These are phyloP conservation scores for Chrysemys picta DNA, from an alignment of 2,113 vertebrate genomes.

Conservation along the genomic window DNA sequence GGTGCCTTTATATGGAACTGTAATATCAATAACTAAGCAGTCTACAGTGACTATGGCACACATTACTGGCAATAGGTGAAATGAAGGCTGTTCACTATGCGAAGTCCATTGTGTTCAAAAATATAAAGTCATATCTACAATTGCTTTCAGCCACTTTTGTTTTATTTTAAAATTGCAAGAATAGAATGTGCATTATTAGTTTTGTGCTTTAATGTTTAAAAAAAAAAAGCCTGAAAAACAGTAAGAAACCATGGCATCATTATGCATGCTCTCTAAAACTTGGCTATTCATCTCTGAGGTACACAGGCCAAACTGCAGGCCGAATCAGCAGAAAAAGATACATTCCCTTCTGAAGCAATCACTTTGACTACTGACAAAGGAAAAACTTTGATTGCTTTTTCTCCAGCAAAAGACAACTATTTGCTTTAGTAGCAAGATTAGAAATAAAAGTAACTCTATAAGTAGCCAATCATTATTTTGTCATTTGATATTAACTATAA, in stretches of 20 bases:
- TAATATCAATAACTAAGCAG: background rate
- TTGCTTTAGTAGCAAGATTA: conserved; percentile 49
- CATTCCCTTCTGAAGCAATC: conserved; percentile 19
- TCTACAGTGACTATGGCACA: background rate
- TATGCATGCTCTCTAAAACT: background rate
- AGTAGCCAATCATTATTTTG: conserved; percentile 77
- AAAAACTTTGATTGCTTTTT: conserved; percentile 40
- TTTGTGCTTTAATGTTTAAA: background rate
- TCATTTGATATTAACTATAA: conserved; percentile 78
- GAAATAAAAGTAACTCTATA: conserved; percentile 62
- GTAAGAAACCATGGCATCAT: background rate
- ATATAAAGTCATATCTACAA: background rate
- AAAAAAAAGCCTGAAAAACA: background rate
- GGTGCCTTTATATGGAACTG: background rate
- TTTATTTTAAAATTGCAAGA: background rate
- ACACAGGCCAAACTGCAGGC: background rate
- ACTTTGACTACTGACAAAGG: background rate
- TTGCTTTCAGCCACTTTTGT: background rate
- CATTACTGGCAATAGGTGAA: fast-evolving
- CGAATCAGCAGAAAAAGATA: background rate
- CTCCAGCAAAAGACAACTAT: conserved; percentile 24
- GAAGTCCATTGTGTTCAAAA: background rate
- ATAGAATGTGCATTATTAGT: background rate
- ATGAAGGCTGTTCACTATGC: background rate
- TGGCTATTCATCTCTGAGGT: background rate